Evolutionary conservation across 2,113 vertebrate species (phyloP).

Genomic region (Uria lomvia): DNA sequence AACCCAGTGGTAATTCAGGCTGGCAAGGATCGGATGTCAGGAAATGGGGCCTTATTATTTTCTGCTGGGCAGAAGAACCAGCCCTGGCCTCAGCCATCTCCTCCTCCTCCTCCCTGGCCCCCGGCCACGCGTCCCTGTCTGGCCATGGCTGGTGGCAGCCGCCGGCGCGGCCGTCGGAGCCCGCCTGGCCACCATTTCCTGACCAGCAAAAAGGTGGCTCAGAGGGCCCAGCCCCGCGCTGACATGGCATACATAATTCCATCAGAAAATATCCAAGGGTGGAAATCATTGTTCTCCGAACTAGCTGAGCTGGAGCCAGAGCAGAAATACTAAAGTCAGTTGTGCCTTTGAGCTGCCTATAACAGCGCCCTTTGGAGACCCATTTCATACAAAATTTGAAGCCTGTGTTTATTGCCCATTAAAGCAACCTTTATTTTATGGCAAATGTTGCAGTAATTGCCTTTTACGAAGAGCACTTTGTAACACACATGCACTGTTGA

Average conservation of each 20-base stretch:
- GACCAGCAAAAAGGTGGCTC: conserved; percentile 48
- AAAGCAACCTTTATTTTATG: conserved; percentile 94
- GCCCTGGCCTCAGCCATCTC: neutral
- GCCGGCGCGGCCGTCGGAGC: neutral
- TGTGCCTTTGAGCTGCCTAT: conserved; percentile 83
- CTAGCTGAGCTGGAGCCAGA: conserved; percentile 76
- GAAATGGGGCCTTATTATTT: conserved; percentile 12
- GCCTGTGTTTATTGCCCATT: conserved; percentile 94
- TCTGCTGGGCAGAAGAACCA: neutral
- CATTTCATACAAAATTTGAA: conserved; percentile 88
- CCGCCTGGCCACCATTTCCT: conserved; percentile 43
- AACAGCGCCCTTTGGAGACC: conserved; percentile 85
- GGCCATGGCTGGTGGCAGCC: neutral
- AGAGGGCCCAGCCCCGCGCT: conserved; percentile 15
- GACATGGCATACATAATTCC: conserved; percentile 71
- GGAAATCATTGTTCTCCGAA: conserved; percentile 80
- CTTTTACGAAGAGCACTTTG: conserved; percentile 91
- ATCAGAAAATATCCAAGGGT: conserved; percentile 75
- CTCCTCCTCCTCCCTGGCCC: neutral
- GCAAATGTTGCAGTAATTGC: conserved; percentile 93
- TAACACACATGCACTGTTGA: conserved; percentile 89
- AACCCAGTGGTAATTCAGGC: neutral
- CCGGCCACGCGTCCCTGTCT: neutral
- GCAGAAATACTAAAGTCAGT: conserved; percentile 77
- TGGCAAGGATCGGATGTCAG: neutral